phyloP scores from a whole-genome alignment of 2,113 vertebrate species.

The Microtus pennsylvanicus region DNA sequence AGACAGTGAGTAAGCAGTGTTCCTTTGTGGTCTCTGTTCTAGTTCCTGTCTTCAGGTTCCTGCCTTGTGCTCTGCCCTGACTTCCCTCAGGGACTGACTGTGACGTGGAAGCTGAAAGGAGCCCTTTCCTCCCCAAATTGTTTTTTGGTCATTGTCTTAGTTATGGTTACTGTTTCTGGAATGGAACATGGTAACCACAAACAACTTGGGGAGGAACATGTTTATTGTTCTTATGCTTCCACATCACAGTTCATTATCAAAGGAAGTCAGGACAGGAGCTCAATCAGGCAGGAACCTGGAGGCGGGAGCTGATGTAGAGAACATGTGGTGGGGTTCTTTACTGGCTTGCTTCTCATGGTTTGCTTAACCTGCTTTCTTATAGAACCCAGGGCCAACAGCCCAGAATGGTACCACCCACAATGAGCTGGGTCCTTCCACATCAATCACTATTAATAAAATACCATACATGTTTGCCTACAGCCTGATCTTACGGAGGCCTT shows the following conservation, averaged over 20 bases:
- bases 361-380: not conserved
- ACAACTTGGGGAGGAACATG: not conserved
- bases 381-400: not conserved
- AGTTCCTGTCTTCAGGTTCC: not conserved
- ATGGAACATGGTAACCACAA: not conserved
- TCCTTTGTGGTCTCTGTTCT: not conserved
- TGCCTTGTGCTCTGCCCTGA: not conserved
- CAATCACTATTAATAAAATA: not conserved
- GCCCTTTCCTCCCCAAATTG: not conserved
- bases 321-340: not conserved
- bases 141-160: not conserved
- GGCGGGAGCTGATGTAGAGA: not conserved
- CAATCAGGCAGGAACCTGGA: not conserved
- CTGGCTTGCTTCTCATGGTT: not conserved
- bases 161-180: not conserved
- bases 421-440: not conserved
- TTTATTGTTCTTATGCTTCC: not conserved
- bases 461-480: not conserved
- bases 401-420: not conserved
- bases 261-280: not conserved
- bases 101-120: not conserved
- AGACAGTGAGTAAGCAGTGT: not conserved
- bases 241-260: not conserved
- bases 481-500: not conserved
- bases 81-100: no score